Percentiles rank a stretch among this genome's conserved stretches.
phyloP scores from a whole-genome alignment of 2,797 vertebrate genomes.

The Pristis pectinata region DNA sequence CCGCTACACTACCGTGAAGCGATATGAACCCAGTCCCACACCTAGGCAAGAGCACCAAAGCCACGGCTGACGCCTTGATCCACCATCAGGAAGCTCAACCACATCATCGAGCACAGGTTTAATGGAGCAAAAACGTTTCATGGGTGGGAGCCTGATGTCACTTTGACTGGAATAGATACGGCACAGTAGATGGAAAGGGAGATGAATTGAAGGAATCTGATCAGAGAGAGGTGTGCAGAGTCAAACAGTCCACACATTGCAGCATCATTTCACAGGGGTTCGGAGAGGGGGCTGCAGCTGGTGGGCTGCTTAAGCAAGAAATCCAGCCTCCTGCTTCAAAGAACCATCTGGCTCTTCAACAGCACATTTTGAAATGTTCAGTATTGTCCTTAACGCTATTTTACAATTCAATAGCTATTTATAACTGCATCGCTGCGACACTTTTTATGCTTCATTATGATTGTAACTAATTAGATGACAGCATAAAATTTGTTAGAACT shows the following conservation, averaged over 20 bases:
- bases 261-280: not conserved
- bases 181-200: too few species aligned
- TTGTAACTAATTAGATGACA: not conserved
- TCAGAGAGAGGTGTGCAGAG: not conserved
- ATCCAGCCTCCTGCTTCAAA: not conserved
- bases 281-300: not conserved
- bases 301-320: not conserved
- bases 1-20: too few species aligned
- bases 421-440: not conserved
- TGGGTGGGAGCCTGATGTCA: not conserved
- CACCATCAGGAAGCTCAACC: not conserved
- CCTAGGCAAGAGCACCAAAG: too few species aligned
- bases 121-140: not conserved
- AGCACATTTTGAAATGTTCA: not conserved
- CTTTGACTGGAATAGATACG: not conserved
- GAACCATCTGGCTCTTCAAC: not conserved
- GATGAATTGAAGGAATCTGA: too few species aligned
- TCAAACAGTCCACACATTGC: not conserved
- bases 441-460: not conserved
- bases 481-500: not conserved
- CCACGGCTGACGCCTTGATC: not conserved
- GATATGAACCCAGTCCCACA: too few species aligned
- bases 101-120: not conserved
- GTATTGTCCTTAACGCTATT: not conserved
- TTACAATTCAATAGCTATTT: not conserved